Percentiles rank a stretch among this genome's conserved stretches.
Evolutionary conservation across 2,797 vertebrate genomes (phyloP).

Genomic region (Aselliscus stoliczkanus): DNA sequence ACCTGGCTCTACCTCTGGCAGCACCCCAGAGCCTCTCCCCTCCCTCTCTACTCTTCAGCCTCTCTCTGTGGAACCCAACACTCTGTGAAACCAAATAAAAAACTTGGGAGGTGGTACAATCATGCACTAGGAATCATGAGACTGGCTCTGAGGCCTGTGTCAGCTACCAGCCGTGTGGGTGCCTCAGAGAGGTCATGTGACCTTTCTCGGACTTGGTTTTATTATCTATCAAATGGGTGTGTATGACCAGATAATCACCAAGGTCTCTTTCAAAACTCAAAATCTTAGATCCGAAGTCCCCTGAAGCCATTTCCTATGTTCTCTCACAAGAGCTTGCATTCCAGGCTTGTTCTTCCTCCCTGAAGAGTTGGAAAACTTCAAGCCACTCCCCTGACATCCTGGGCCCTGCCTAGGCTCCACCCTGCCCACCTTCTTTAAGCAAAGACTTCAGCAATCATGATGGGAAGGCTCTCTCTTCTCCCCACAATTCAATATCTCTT

Average conservation of each 20-base stretch:
- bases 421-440: too few species aligned
- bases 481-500: accelerated
- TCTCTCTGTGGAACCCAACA: background rate
- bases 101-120: background rate
- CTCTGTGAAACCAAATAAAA: background rate
- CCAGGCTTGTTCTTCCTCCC: background rate
- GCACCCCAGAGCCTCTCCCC: background rate
- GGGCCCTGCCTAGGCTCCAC: too few species aligned
- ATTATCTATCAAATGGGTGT: background rate
- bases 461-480: background rate
- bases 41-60: background rate
- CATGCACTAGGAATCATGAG: background rate
- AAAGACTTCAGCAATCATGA: background rate
- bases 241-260: background rate
- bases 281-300: background rate
- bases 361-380: background rate
- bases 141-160: background rate
- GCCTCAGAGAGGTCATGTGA: accelerated
- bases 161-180: background rate
- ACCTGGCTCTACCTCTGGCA: background rate
- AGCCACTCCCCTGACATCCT: too few species aligned
- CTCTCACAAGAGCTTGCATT: too few species aligned
- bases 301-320: background rate
- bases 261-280: background rate
- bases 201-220: background rate